Conservation (phyloP, 37 sponge, comb jelly and placozoan species). For the Chondrilla cf. caribensis region DNA sequence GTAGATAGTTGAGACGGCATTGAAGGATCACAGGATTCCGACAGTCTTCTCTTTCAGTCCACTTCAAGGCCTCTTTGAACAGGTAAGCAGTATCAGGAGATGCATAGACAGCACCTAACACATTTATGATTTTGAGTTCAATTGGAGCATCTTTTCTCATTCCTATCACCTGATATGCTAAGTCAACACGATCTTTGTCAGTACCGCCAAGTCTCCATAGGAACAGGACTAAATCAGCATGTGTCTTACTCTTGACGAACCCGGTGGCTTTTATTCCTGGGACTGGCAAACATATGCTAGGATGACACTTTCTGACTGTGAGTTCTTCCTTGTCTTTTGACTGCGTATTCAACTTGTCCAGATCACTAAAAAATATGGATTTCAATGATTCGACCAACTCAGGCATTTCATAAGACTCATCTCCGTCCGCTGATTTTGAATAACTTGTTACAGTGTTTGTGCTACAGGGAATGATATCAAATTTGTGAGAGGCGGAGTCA, state of each 20-base stretch:
- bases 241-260: not conserved
- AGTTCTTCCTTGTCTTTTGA: no score
- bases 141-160: not conserved
- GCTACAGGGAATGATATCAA: not conserved
- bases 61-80: not conserved
- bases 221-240: not conserved
- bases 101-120: conserved; percentile 11
- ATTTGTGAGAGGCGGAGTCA: no score
- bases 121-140: conserved; percentile 3
- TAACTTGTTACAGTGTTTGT: not conserved
- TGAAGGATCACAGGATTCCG: not conserved
- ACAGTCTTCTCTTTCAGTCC: not conserved
- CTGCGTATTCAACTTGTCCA: no score
- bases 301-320: no score
- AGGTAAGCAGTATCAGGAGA: not conserved
- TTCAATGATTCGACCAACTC: no score
- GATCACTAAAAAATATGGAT: no score
- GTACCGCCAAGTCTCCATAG: conserved; percentile 1
- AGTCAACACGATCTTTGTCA: not conserved
- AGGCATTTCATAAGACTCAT: not conserved
- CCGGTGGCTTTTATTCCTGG: not conserved
- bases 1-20: conserved; percentile 10
- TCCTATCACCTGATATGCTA: not conserved
- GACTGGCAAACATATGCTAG: no score
- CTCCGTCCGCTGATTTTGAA: not conserved